A percentile compares a stretch with the other conserved stretches of the same genome.
Evolutionary conservation across 2,888 invertebrate genomes (phyloP).

Genomic region (Drosophila cognata): DNA sequence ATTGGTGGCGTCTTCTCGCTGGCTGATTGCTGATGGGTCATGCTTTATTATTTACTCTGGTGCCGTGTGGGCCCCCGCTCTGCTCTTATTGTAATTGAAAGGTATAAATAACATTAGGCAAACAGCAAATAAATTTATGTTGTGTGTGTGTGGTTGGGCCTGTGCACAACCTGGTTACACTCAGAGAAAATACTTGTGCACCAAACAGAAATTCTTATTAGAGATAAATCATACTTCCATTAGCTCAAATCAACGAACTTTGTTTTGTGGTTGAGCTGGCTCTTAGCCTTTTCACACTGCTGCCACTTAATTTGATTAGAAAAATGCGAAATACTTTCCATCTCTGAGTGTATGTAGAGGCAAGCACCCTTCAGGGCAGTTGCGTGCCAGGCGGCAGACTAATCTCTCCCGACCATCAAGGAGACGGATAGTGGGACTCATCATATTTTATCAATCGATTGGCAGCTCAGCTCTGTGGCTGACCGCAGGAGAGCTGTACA

Average conservation of each 20-base stretch:
- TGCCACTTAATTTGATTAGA: neutral
- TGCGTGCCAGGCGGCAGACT: constrained; percentile 49
- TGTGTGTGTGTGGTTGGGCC: constrained; percentile 43
- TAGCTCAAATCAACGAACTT: neutral
- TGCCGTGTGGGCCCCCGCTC: constrained; percentile 22
- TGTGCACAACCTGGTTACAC: constrained; percentile 10
- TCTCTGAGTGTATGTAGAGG: neutral
- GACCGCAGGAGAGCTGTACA: constrained; percentile 17
- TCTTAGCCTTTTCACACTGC: neutral
- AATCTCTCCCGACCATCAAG: constrained; percentile 62
- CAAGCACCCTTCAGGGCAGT: constrained; percentile 37
- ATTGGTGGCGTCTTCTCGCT: constrained; percentile 44
- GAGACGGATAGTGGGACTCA: constrained; percentile 45
- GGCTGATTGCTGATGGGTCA: constrained; percentile 80
- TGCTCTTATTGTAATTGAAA: constrained; percentile 75
- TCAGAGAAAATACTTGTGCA: neutral
- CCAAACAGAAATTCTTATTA: neutral
- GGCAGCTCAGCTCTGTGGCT: constrained; percentile 65
- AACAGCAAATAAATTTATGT: constrained; percentile 78
- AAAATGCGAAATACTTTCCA: neutral
- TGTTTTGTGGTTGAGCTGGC: neutral
- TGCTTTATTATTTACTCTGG: constrained; percentile 76
- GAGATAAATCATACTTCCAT: neutral
- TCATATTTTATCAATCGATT: constrained; percentile 80
- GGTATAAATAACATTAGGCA: constrained; percentile 81